Base-by-base conservation (phyloP, 2,797 vertebrate species). In the Bradypodion pumilum region DNA sequence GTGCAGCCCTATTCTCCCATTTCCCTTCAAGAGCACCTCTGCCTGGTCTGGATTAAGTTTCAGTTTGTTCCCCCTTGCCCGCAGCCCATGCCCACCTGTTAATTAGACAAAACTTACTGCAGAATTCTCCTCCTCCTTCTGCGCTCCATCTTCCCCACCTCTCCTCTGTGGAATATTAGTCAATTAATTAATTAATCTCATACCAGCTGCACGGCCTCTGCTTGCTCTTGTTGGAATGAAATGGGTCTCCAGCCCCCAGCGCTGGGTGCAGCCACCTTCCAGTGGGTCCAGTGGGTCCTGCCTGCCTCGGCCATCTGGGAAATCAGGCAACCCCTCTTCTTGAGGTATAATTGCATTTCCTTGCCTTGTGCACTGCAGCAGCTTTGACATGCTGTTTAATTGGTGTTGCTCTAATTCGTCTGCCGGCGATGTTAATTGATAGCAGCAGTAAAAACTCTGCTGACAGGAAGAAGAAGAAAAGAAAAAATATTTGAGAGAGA, bases 331-430 rank as follows among this genome's bases (percentile, higher is more conserved):
- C 27, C 52, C 80, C 42, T 78, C 46, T 49, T 32, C 77, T 63
- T 4, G 44, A 83, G 81, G 63, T 74, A 56, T 83, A 69, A 87
- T 87, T 87, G 85, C 74, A 86, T 78, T 82, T 78, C 44, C 69
- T 82, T n/a, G 35, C 74, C 59, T 78, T 40, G 80, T 32, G 37
- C 21, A 35, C 35, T n/a, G 85, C 60, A 32, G 59, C 56, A 2
- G 72, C 32, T 29, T 62, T 78, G 85, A 82, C 81, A 70, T 80
- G 63, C 85, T 83, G 77, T 76, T 87, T 83, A 76, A 80, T 76
- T 87, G 72, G 85, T 63, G 77, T 80, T 52, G 72, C 85, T 87
- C 52, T 80, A 75, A 80, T 83, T 83, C 37, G 44, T 63, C 32
- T 27, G 4, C 52, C 9, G 52, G 65, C 77, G 65, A 76, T 56